These are phyloP conservation scores for Drosophila ohnishii DNA, from an alignment of 1,140 invertebrate species.

Conservation along the genomic window DNA sequence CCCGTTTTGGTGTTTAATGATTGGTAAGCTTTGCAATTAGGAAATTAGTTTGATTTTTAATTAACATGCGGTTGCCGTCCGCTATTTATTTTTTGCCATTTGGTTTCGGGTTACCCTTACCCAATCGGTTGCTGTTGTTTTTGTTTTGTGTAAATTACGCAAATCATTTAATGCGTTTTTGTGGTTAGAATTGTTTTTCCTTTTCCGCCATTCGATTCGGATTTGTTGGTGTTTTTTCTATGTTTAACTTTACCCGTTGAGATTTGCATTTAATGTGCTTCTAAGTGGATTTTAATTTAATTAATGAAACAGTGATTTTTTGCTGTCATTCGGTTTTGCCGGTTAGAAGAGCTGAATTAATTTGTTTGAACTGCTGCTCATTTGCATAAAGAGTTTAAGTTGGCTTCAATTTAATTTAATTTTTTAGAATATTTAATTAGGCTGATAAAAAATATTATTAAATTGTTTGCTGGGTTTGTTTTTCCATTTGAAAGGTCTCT, in stretches of 20 bases:
- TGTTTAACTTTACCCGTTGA: constrained; percentile 35
- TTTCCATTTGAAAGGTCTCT: not conserved
- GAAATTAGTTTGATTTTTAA: constrained; percentile 82
- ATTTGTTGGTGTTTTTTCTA: constrained; percentile 23
- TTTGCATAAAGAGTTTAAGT: constrained; percentile 28
- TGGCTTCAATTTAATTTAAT: not conserved
- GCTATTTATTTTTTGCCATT: constrained; percentile 57
- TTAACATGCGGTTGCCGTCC: constrained; percentile 74
- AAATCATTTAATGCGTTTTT: constrained; percentile 81
- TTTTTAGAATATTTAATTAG: not conserved
- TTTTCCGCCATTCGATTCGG: constrained; percentile 21
- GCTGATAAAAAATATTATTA: not conserved
- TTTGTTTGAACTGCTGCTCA: constrained; percentile 45
- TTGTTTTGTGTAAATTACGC: constrained; percentile 65
- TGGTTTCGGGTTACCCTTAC: constrained; percentile 33
- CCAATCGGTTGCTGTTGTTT: constrained; percentile 41
- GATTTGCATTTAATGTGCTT: constrained; percentile 80
- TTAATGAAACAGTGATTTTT: constrained; percentile 55
- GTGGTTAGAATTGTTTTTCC: constrained; percentile 72
- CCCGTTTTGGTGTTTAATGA: constrained; percentile 68
- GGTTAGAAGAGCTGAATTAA: constrained; percentile 35
- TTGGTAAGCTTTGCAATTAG: constrained; percentile 78
- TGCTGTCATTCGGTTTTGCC: constrained; percentile 4
- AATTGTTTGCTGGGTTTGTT: not conserved
- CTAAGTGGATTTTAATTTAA: constrained; percentile 81